Evolutionary conservation across 2,888 invertebrate genomes (phyloP).

Genomic region (Eueremaeus valkanovi): DNA sequence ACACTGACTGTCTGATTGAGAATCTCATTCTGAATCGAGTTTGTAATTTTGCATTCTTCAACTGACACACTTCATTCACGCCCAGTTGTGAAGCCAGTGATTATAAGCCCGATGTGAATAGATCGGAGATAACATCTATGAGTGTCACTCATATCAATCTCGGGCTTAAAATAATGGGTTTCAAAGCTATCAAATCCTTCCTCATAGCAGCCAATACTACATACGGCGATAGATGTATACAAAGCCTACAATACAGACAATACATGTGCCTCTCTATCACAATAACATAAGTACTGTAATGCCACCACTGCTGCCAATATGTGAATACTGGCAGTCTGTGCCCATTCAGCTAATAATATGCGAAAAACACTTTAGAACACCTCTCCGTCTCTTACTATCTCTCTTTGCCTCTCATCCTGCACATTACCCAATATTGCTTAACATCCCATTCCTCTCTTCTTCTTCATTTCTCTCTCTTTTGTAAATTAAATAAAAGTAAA

Average conservation of each 20-base stretch:
- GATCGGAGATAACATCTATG: neutral
- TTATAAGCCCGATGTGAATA: neutral
- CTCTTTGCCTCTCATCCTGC: neutral
- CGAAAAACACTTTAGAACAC: slow-evolving; percentile 11
- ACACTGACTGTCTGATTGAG: slow-evolving; percentile 13
- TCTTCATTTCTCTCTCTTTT: neutral
- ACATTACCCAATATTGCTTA: neutral
- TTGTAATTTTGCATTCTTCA: slow-evolving; percentile 18
- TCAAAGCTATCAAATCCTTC: slow-evolving; percentile 21
- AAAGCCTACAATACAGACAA: too few species aligned
- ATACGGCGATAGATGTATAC: neutral
- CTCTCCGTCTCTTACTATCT: neutral
- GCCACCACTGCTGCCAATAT: neutral
- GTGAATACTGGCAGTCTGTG: neutral
- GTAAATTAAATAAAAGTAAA: neutral
- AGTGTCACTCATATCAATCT: slow-evolving; percentile 26
- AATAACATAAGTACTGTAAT: neutral
- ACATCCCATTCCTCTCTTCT: neutral
- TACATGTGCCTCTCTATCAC: neutral
- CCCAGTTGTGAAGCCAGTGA: slow-evolving; percentile 18
- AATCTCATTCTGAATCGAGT: neutral
- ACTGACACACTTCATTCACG: slow-evolving; percentile 25
- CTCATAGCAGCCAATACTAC: neutral
- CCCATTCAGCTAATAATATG: neutral
- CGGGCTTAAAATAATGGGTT: slow-evolving; percentile 29